Base-by-base conservation (phyloP, 2,888 invertebrate species). In the Uloborus plumipes region DNA sequence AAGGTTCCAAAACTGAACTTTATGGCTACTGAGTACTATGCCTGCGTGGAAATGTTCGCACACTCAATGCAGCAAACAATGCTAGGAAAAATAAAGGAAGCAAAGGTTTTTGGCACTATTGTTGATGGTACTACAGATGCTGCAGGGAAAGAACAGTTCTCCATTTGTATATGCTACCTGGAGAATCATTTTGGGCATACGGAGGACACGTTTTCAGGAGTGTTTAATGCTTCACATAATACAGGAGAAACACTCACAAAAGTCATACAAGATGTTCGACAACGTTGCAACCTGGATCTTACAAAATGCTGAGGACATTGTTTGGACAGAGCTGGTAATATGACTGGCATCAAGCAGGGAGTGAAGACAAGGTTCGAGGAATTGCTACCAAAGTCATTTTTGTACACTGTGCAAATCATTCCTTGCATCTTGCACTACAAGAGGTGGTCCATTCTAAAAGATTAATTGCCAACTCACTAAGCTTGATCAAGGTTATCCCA, bases 341-440 rank as follows among this genome's bases (percentile, higher is more conserved):
- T 53, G 53, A 53, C 53, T 53, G 53, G 53, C 53, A 53, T 53
- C n/a, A 53, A 53, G 53, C 53, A 53, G n/a, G 53, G 6, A 2
- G 53, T 53, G 3, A 15, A 53, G 6, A 53, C 53, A 53, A 53
- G 53, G 53, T 53, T 53, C n/a, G 4, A 53, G 53, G 2, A 53
- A 53, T 53, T 53, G 6, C 2, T 3, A 53, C 53, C 53, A 6
- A 53, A 26, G 15, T n/a, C n/a, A 16, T 53, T 26, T 53, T 53
- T 50, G 51, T 50, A 50, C 51, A 50, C 15, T 50, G 51, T 50
- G 51, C 51, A 50, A 50, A 50, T 50, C 51, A 50, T 50, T 50
- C 51, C 51, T 50, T 50, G 15, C 13, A 50, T 15, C 51, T 50
- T 50, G 51, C 51, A 50, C 51, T 50, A 15, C 51, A 50, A 50